Evolutionary conservation across 2,113 vertebrate species (phyloP).

Genomic region (Aegotheles bennettii): DNA sequence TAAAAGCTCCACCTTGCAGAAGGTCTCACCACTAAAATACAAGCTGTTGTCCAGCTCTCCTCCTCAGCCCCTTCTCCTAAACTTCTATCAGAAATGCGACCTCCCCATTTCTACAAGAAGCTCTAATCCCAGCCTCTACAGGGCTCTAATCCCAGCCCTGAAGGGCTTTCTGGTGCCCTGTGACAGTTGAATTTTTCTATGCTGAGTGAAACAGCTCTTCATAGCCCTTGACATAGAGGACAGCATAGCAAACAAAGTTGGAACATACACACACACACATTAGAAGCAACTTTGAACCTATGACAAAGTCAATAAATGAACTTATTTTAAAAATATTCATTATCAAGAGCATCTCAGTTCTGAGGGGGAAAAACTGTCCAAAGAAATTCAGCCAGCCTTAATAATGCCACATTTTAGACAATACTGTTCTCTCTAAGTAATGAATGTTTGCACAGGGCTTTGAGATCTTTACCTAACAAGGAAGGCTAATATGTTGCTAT

Average conservation of each 20-base stretch:
- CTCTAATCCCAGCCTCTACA: background rate
- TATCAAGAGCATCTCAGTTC: background rate
- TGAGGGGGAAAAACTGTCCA: background rate
- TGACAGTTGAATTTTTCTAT: rapidly evolving
- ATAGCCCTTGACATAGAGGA: background rate
- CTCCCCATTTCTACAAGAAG: background rate
- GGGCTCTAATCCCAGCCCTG: background rate
- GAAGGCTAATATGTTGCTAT: background rate
- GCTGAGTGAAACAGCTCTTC: background rate
- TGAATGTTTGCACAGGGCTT: background rate
- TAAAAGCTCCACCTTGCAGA: background rate
- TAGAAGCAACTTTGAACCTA: background rate
- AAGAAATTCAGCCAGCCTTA: background rate
- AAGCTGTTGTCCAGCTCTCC: background rate
- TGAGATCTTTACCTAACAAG: background rate
- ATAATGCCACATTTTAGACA: background rate
- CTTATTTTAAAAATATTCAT: background rate
- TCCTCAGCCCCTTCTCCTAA: background rate
- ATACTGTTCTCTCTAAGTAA: background rate
- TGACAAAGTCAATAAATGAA: background rate
- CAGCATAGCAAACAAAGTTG: rapidly evolving
- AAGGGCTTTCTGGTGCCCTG: background rate
- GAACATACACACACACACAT: rapidly evolving
- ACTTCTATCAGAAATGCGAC: background rate
- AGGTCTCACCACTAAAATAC: background rate